Evolutionary conservation across 2,888 invertebrate genomes (phyloP), one percentile per base, ranked within the genome.

Genomic region (Acrobeloides nanus): DNA sequence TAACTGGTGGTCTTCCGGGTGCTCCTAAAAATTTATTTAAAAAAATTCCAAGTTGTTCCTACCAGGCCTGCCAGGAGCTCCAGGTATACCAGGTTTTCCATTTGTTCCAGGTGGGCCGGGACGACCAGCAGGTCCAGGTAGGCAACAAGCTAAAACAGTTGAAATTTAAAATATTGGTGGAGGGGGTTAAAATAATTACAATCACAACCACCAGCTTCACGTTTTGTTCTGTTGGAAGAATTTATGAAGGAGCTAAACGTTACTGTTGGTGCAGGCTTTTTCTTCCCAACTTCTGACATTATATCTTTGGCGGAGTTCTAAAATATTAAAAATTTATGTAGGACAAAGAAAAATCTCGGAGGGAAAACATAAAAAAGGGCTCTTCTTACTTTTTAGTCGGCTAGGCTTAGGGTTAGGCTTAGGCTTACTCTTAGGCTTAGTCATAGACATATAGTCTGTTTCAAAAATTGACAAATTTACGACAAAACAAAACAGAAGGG

Each of bases 251-350:
- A 48, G 38, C 53, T 32, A 23, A 49, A 49, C n/a, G 27, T 24
- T 29, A 29, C 49, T 18, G 45, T 44, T 10, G 42, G 37, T 12
- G 41, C 43, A 20, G 67, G 66, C 48, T 59, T 60, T 46, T 66
- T 62, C 41, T 62, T 59, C n/a, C 57, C 53, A 45, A 71, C 66
- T 55, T 71, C 71, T 18, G 57, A 55, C 63, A 71, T 66, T 41
- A 71, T 72, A 41, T 71, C 71, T 29, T 65, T 47, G 7, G 71
- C 71, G 12, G 71, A 66, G 10, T 51, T 37, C 66, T 66, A 41
- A 47, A 59, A 57, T 12, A 7, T 17, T 38, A n/a, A 17, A 23
- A 21, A 2, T 42, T n/a, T n/a, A n/a, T n/a, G n/a, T n/a, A n/a
- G n/a, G n/a, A n/a, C n/a, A n/a, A n/a, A n/a, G n/a, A n/a, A n/a